Base-by-base conservation (phyloP, 1,140 invertebrate genomes). In the Delia radicum region DNA sequence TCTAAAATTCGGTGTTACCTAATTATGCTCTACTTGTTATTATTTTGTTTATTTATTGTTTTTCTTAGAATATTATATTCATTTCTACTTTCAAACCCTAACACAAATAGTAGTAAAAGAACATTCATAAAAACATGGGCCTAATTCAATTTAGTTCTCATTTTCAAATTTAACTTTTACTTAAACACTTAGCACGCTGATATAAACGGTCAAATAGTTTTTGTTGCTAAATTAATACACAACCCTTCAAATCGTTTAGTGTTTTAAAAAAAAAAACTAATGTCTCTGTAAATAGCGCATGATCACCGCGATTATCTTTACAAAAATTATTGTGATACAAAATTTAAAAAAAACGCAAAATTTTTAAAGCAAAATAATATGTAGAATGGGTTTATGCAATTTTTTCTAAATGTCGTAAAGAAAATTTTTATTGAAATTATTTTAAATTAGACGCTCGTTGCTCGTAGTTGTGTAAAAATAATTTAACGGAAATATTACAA, bases 121-220 rank as follows among this genome's bases (percentile, higher is more conserved):
- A 24, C 1, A 55, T 8, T 18, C 48, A 69, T 65, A 65, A 65
- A 65, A 69, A 31, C 18, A 18, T 69, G 65, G 65, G 29, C 65
- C 65, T 69, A 69, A 69, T 69, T 69, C n/a, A 69, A 69, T 69
- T 69, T 69, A 69, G 65, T 69, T 33, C 65, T 69, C 65, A 69
- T 69, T 69, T 69, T 69, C 65, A 69, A 69, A 69, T 69, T 69
- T 33, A 69, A 69, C 65, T 69, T 69, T 69, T 69, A 37, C 65
- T 69, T 33, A 69, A 33, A 33, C 65, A 69, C 65, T 33, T 8
- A 7, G 24, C 18, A 69, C n/a, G 48, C 48, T 55, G n/a, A 18
- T 7, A 55, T 21, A 55, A 21, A n/a, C 48, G 48, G 48, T 55
- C 48, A 55, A n/a, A n/a, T n/a, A n/a, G n/a, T n/a, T n/a, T n/a